Percentiles rank a stretch among this genome's conserved stretches.
Conservation (phyloP, 2,797 vertebrate species). For the Zonotrichia albicollis region DNA sequence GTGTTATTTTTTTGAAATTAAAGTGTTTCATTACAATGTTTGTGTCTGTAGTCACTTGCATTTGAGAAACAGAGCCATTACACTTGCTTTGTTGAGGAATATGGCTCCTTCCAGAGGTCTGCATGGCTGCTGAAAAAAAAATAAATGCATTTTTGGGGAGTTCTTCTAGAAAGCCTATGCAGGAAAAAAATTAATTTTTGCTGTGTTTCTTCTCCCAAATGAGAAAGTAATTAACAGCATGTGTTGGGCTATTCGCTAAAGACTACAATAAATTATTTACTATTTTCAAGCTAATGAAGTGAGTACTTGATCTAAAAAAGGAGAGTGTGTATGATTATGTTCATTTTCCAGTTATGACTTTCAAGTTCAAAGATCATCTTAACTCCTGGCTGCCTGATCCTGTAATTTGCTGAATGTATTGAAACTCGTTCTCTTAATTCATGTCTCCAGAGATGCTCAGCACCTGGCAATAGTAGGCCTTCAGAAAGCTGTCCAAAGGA, state of each 20-base stretch:
- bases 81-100: neutral
- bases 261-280: neutral
- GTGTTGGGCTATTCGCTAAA: conserved; percentile 3
- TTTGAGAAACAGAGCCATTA: neutral
- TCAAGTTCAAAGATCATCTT: conserved; percentile 9
- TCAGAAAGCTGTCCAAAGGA: neutral
- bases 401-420: neutral
- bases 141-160: neutral
- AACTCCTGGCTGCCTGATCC: neutral
- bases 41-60: neutral
- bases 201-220: conserved; percentile 15
- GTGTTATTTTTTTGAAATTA: neutral
- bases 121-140: neutral
- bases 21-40: neutral
- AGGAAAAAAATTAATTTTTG: neutral
- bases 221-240: conserved; percentile 49
- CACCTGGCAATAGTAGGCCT: neutral
- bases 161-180: neutral
- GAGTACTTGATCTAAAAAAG: conserved; percentile 12
- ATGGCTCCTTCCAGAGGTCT: neutral
- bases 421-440: neutral
- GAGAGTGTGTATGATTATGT: neutral
- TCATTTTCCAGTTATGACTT: neutral
- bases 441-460: neutral
- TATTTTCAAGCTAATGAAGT: conserved; percentile 33